These are phyloP conservation scores for Pempheris klunzingeri DNA, from an alignment of 2,797 vertebrate species.

Conservation along the genomic window DNA sequence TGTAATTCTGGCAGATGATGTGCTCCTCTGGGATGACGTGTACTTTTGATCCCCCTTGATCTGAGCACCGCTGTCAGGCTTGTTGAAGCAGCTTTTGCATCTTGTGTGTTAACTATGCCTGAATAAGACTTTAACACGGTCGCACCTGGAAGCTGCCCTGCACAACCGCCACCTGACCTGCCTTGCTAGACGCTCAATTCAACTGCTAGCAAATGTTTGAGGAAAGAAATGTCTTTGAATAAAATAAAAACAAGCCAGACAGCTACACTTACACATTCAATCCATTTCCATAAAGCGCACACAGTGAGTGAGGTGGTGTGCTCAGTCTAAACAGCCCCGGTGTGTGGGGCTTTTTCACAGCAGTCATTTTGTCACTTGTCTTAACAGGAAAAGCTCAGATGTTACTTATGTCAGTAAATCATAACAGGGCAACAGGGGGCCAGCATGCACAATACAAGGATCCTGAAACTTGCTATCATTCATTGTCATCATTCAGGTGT, in stretches of 20 bases:
- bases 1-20: constrained; percentile 85
- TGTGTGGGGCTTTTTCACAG: background rate
- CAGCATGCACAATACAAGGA: background rate
- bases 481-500: too few relatives aligned
- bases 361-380: background rate
- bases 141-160: background rate
- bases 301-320: background rate
- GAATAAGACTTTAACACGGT: background rate
- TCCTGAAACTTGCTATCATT: background rate
- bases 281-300: background rate
- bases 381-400: background rate
- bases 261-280: background rate
- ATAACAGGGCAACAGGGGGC: background rate
- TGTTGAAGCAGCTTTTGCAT: background rate
- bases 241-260: background rate
- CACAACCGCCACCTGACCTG: too few relatives aligned
- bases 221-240: background rate
- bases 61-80: constrained; percentile 81
- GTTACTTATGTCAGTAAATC: background rate
- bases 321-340: background rate
- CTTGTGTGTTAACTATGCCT: too few relatives aligned
- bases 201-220: background rate
- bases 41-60: constrained; percentile 81
- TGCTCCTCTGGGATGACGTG: constrained; percentile 75
- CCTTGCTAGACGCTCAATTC: background rate